A percentile compares a stretch with the other conserved stretches of the same genome.
These are phyloP conservation scores for Therioaphis trifolii DNA, from an alignment of 2,888 invertebrate genomes.

Conservation along the genomic window DNA sequence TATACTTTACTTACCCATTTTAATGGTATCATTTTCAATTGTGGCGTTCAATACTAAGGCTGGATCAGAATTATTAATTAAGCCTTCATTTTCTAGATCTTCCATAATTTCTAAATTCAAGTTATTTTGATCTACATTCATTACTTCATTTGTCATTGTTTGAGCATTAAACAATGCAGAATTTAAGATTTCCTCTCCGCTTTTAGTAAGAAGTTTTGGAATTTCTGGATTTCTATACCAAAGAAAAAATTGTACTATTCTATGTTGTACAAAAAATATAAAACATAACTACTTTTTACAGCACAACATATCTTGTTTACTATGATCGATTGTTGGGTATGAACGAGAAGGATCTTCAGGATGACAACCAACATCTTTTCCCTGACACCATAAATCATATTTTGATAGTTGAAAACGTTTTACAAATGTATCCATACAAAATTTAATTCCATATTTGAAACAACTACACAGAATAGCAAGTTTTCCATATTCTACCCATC, in stretches of 20 bases:
- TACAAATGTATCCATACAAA: conserved; percentile 99
- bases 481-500: conserved; percentile 99
- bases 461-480: conserved; percentile 87
- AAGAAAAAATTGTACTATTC: conserved; percentile 14
- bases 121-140: too few relatives aligned
- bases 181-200: too few relatives aligned
- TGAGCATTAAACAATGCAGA: too few relatives aligned
- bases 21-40: too few relatives aligned
- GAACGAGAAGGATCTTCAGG: conserved; percentile 85
- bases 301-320: conserved; percentile 82
- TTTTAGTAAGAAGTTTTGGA: too few relatives aligned
- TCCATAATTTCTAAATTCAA: too few relatives aligned
- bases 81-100: too few relatives aligned
- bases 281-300: conserved; percentile 76
- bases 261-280: background rate
- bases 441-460: conserved; percentile 94
- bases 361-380: conserved; percentile 89
- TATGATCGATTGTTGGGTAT: conserved; percentile 82
- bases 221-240: conserved; percentile 71
- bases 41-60: too few relatives aligned
- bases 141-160: too few relatives aligned
- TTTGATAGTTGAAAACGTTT: conserved; percentile 92
- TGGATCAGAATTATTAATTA: too few relatives aligned
- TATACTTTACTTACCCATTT: too few relatives aligned
- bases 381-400: conserved; percentile 93